A percentile compares a stretch with the other conserved stretches of the same genome.
Evolutionary conservation across 2,888 invertebrate species (phyloP).

Genomic region (Parnassius orleans): DNA sequence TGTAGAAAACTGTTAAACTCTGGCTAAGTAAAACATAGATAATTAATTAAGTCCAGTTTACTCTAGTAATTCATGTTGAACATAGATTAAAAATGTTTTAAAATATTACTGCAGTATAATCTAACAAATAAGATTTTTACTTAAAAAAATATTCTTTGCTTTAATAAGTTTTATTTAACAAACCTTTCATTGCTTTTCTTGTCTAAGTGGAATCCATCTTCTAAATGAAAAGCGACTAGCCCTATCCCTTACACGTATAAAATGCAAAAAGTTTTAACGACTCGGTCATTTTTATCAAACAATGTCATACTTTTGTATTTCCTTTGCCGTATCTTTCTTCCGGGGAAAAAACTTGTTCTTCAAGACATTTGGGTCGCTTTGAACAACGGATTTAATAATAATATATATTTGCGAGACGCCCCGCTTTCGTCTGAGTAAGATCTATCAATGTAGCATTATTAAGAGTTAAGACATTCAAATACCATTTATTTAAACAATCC

Average conservation of each 20-base stretch:
- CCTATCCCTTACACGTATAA: constrained; percentile 36
- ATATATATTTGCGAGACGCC: too few species aligned
- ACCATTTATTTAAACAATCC: too few species aligned
- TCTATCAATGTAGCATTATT: too few species aligned
- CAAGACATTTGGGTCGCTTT: background rate
- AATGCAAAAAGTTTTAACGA: constrained; percentile 57
- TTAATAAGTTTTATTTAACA: constrained; percentile 20
- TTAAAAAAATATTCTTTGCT: constrained; percentile 16
- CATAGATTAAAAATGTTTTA: constrained; percentile 9
- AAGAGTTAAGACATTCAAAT: too few species aligned
- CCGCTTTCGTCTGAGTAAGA: too few species aligned
- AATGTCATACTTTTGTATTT: constrained; percentile 26
- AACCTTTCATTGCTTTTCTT: constrained; percentile 23
- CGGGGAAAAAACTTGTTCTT: constrained; percentile 3
- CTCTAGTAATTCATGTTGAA: constrained; percentile 9
- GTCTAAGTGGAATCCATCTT: constrained; percentile 23
- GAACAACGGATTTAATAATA: too few species aligned
- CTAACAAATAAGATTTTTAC: constrained; percentile 3
- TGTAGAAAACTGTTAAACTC: background rate
- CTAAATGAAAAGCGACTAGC: constrained; percentile 34
- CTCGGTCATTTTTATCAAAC: constrained; percentile 44
- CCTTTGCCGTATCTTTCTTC: constrained; percentile 12
- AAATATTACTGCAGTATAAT: constrained; percentile 21
- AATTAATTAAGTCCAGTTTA: constrained; percentile 16
- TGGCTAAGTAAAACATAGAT: constrained; percentile 8